Evolutionary conservation across 2,113 vertebrate genomes (phyloP).

Genomic region (Thamnaconus septentrionalis): DNA sequence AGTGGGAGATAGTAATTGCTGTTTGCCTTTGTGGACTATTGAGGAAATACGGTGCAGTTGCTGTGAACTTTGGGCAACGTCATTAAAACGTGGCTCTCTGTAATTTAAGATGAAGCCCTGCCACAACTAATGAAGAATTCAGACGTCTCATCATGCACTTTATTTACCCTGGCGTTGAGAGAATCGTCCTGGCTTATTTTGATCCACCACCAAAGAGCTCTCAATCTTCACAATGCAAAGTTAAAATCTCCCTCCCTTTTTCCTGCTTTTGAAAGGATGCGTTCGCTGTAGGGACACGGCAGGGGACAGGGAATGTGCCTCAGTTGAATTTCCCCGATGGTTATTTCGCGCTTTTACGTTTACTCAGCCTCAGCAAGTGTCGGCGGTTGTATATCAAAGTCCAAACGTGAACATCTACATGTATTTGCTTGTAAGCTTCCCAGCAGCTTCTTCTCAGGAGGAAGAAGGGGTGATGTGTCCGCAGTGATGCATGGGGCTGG

Average conservation of each 20-base stretch:
- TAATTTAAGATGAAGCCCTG: not conserved
- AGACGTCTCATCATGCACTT: not conserved
- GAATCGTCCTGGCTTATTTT: too few species aligned
- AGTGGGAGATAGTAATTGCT: constrained; percentile 33
- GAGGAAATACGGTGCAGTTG: constrained; percentile 1
- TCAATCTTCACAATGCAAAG: too few species aligned
- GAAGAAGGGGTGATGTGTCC: constrained; percentile 29
- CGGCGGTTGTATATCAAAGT: not conserved
- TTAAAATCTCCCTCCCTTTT: too few species aligned
- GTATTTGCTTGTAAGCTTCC: constrained; percentile 4
- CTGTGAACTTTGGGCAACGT: not conserved
- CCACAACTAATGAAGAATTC: not conserved
- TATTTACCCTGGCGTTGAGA: too few species aligned
- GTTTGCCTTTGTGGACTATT: constrained; percentile 23
- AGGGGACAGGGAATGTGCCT: too few species aligned
- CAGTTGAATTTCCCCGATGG: too few species aligned
- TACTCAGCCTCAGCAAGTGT: not conserved
- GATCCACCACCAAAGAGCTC: too few species aligned
- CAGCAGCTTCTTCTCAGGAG: constrained; percentile 16
- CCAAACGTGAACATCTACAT: not conserved
- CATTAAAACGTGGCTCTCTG: not conserved
- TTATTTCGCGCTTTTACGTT: too few species aligned
- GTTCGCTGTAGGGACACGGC: too few species aligned
- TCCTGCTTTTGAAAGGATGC: too few species aligned
- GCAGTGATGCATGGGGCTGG: constrained; percentile 32